Conservation (phyloP, 2,113 vertebrate genomes). For the Cephalophus harveyi region DNA sequence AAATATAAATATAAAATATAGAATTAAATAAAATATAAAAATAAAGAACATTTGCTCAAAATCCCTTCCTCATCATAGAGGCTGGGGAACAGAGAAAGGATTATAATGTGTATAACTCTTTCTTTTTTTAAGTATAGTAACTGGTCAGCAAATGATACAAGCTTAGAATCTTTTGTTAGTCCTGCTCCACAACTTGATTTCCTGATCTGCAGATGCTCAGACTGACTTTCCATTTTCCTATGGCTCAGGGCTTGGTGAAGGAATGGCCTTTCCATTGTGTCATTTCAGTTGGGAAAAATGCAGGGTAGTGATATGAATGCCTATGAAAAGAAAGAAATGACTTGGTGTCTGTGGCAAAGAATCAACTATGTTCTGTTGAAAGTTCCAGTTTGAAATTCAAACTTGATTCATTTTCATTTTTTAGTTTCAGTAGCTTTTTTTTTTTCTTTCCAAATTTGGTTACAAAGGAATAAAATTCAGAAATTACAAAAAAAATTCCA, state of each 20-base stretch:
- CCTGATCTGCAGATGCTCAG: neutral
- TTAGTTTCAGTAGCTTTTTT: neutral
- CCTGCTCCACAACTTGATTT: neutral
- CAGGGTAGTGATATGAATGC: neutral
- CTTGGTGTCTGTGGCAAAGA: slow-evolving; percentile 25
- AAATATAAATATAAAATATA: neutral
- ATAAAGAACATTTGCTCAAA: neutral
- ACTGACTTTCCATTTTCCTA: neutral
- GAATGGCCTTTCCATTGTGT: slow-evolving; percentile 21
- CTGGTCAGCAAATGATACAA: neutral
- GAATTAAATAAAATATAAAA: neutral
- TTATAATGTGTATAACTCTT: neutral
- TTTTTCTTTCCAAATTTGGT: neutral
- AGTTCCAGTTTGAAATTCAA: slow-evolving; percentile 25
- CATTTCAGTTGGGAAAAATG: slow-evolving; percentile 41
- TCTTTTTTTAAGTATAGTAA: neutral
- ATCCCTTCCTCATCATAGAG: neutral
- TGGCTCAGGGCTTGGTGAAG: neutral
- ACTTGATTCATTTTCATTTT: neutral
- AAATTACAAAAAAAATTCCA: neutral
- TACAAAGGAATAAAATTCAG: slow-evolving; percentile 19
- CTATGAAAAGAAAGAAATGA: slow-evolving; percentile 31
- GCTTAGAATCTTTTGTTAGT: neutral
- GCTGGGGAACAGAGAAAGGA: neutral
- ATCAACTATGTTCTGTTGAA: slow-evolving; percentile 23